Conservation (phyloP, 2,797 vertebrate species). For the Dryobates pubescens region DNA sequence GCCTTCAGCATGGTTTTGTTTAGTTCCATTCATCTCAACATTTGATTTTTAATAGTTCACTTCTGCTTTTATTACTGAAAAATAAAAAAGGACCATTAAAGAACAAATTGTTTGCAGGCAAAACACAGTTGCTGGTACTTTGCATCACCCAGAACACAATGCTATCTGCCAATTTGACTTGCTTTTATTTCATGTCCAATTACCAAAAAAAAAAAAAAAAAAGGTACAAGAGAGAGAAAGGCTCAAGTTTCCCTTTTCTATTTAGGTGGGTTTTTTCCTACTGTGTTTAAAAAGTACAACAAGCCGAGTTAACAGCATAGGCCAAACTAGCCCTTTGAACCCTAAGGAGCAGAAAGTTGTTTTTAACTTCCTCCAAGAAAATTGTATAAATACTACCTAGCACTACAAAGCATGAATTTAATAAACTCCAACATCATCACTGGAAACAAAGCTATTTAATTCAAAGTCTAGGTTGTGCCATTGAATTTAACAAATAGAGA, state of each 20-base stretch:
- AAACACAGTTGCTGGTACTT: constrained; percentile 34
- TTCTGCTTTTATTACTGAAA: constrained; percentile 41
- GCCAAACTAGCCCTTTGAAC: constrained; percentile 3
- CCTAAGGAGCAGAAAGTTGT: constrained; percentile 16
- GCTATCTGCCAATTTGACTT: constrained; percentile 43
- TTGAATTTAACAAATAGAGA: constrained; percentile 19
- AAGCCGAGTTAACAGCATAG: not conserved
- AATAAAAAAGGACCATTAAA: constrained; percentile 57
- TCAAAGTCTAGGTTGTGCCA: not conserved
- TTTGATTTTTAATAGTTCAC: constrained; percentile 62
- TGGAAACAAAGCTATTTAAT: constrained; percentile 51
- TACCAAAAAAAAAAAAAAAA: not conserved
- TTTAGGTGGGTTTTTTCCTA: constrained; percentile 21
- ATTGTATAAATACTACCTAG: constrained; percentile 10
- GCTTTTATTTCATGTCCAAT: constrained; percentile 66
- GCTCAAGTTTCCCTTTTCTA: not conserved
- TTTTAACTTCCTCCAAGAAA: constrained; percentile 45
- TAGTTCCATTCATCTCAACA: constrained; percentile 59
- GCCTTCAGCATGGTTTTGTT: constrained; percentile 59
- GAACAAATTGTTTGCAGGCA: constrained; percentile 28
- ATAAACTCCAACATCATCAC: constrained; percentile 35
- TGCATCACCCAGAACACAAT: constrained; percentile 13
- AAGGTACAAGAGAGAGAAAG: not conserved
- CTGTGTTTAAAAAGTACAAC: constrained; percentile 18
- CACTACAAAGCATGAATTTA: constrained; percentile 39